Evolutionary conservation across 2,888 invertebrate genomes (phyloP).

Genomic region (Eilema depressum): DNA sequence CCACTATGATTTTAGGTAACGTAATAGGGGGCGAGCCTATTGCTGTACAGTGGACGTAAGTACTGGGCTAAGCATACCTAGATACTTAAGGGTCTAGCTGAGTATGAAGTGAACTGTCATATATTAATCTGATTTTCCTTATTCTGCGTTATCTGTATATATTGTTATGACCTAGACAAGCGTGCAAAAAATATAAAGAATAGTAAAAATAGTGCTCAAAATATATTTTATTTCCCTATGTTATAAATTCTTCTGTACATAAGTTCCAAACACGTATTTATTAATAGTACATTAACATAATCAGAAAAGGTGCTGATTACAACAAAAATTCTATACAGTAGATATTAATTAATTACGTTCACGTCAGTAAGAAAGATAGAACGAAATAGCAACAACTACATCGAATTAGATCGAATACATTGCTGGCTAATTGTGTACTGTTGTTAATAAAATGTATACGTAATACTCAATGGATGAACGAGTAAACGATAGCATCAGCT

Average conservation of each 20-base stretch:
- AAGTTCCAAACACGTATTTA: background rate
- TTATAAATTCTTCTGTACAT: background rate
- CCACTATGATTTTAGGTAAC: too few relatives aligned
- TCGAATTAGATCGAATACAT: conserved; percentile 36
- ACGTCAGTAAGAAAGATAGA: conserved; percentile 42
- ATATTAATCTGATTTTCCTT: too few relatives aligned
- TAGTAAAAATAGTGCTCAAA: background rate
- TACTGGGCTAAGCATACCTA: too few relatives aligned
- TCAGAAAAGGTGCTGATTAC: conserved; percentile 27
- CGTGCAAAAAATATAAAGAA: background rate
- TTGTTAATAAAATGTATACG: conserved; percentile 39
- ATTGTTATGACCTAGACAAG: too few relatives aligned
- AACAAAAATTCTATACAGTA: conserved; percentile 37
- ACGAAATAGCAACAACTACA: conserved; percentile 38
- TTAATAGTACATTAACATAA: conserved; percentile 1
- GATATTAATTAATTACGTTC: conserved; percentile 47
- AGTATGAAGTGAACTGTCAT: too few relatives aligned
- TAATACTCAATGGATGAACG: conserved; percentile 64
- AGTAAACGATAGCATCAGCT: conserved; percentile 63
- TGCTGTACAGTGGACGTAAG: too few relatives aligned
- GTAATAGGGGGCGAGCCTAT: too few relatives aligned
- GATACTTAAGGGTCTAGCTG: too few relatives aligned
- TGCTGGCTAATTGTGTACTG: conserved; percentile 39
- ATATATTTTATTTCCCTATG: background rate
- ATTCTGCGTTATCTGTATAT: too few relatives aligned